These are phyloP conservation scores for Hepsetus odoe DNA, from an alignment of 2,113 vertebrate species.

Conservation along the genomic window DNA sequence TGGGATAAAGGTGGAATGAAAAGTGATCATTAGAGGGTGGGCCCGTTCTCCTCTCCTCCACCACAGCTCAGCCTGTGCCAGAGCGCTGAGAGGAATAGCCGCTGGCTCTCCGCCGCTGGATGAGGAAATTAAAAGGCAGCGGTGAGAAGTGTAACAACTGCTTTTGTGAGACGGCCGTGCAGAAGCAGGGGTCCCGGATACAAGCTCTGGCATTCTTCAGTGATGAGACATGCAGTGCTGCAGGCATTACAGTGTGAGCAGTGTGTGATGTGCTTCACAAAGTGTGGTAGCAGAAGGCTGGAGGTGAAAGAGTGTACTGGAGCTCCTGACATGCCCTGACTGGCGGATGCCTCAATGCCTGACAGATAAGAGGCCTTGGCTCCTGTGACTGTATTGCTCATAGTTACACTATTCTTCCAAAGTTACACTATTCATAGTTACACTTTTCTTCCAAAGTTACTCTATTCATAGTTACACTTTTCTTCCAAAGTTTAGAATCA, in stretches of 20 bases:
- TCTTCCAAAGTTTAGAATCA: no score
- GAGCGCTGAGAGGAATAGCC: slow-evolving; percentile 38
- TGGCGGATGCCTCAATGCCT: slow-evolving; percentile 14
- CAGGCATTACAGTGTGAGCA: slow-evolving; percentile 22
- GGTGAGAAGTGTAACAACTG: slow-evolving; percentile 35
- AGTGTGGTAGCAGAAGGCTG: background rate
- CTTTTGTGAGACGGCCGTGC: slow-evolving; percentile 19
- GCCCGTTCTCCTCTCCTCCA: background rate
- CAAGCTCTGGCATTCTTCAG: slow-evolving; percentile 29
- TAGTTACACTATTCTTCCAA: background rate
- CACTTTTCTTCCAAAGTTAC: no score
- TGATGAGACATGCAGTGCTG: slow-evolving; percentile 41
- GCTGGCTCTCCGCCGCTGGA: slow-evolving; percentile 10
- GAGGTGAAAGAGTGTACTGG: background rate
- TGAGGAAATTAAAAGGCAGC: slow-evolving; percentile 52
- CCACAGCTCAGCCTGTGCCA: slow-evolving; percentile 5
- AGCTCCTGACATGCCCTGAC: slow-evolving; percentile 36
- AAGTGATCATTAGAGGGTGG: slow-evolving; percentile 31
- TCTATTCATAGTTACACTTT: background rate
- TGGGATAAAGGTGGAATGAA: slow-evolving; percentile 26
- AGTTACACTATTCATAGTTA: no score
- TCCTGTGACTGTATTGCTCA: slow-evolving; percentile 43
- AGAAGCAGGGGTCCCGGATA: slow-evolving; percentile 39
- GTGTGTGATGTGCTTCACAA: slow-evolving; percentile 25
- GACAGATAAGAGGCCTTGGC: slow-evolving; percentile 19